These are phyloP conservation scores for Channa argus DNA, from an alignment of 2,113 vertebrate species.

Conservation along the genomic window DNA sequence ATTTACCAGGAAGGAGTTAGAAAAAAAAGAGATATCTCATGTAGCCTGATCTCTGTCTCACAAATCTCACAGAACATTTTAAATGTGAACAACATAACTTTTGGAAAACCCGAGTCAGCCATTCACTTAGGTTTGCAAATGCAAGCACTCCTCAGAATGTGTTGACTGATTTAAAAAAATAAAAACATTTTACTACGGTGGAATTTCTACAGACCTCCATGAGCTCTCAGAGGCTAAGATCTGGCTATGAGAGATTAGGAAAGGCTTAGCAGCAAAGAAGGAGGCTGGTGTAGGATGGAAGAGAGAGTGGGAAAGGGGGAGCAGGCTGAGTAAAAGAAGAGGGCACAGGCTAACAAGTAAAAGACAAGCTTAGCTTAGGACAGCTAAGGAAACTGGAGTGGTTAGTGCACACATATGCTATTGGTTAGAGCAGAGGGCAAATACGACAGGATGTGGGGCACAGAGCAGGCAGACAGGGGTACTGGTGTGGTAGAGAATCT, in stretches of 20 bases:
- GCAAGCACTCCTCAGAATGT: background rate
- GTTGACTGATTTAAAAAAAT: background rate
- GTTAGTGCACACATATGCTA: slow-evolving; percentile 78
- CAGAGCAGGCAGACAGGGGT: slow-evolving; percentile 66
- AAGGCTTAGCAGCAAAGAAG: slow-evolving; percentile 60
- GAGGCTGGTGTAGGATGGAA: slow-evolving; percentile 51
- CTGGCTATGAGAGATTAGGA: slow-evolving; percentile 55
- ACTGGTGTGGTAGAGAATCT: slow-evolving; percentile 40
- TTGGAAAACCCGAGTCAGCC: slow-evolving; percentile 13
- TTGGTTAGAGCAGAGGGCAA: slow-evolving; percentile 70
- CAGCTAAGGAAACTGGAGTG: slow-evolving; percentile 70
- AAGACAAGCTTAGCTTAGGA: slow-evolving; percentile 73
- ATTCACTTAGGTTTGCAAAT: slow-evolving; percentile 3
- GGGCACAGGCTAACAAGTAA: slow-evolving; percentile 74
- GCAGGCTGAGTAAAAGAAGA: slow-evolving; percentile 58
- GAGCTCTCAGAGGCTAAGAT: slow-evolving; percentile 44
- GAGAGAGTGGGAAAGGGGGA: slow-evolving; percentile 28
- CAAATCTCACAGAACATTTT: slow-evolving; percentile 24
- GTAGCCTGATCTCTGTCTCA: slow-evolving; percentile 50
- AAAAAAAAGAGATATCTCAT: slow-evolving; percentile 46
- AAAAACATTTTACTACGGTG: background rate
- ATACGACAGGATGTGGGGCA: slow-evolving; percentile 69
- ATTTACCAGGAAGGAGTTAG: slow-evolving; percentile 10
- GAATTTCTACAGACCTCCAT: slow-evolving; percentile 19
- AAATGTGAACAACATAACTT: background rate